Evolutionary conservation across 2,888 invertebrate species (phyloP).

Genomic region (Chaetoderma sp.): DNA sequence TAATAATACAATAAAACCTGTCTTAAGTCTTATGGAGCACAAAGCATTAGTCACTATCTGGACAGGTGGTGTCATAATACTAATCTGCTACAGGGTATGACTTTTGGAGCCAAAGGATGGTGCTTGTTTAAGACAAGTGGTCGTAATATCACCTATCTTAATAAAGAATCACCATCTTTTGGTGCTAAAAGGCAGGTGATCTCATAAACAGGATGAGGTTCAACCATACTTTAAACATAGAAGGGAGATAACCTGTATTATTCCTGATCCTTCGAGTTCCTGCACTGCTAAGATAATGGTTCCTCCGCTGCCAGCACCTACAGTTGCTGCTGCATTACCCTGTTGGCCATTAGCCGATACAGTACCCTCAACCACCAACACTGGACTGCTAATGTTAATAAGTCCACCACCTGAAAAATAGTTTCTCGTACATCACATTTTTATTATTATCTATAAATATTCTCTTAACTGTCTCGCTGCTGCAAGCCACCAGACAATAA

Average conservation of each 20-base stretch:
- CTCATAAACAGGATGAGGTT: background rate
- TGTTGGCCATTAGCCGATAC: slow-evolving; percentile 40
- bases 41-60: too few relatives aligned
- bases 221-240: background rate
- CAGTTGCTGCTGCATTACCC: slow-evolving; percentile 21
- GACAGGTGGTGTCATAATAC: too few relatives aligned
- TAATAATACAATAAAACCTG: too few relatives aligned
- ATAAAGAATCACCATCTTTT: too few relatives aligned
- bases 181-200: too few relatives aligned
- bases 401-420: slow-evolving; percentile 45
- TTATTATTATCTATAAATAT: background rate
- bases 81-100: too few relatives aligned
- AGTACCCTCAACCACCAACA: slow-evolving; percentile 44
- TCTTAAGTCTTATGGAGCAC: too few relatives aligned
- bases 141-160: too few relatives aligned
- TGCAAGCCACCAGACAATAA: too few relatives aligned
- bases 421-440: background rate
- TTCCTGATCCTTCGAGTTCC: slow-evolving; percentile 47
- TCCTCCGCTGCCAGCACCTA: slow-evolving; percentile 53
- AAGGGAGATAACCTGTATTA: slow-evolving; percentile 35
- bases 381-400: slow-evolving; percentile 31
- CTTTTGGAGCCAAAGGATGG: too few relatives aligned
- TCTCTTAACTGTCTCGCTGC: too few relatives aligned
- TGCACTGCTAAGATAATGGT: slow-evolving; percentile 38
- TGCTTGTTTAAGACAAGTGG: too few relatives aligned